Percentiles rank a stretch among this genome's conserved stretches.
Evolutionary conservation across 1,140 invertebrate genomes (phyloP).

Genomic region (Ladona fulva): DNA sequence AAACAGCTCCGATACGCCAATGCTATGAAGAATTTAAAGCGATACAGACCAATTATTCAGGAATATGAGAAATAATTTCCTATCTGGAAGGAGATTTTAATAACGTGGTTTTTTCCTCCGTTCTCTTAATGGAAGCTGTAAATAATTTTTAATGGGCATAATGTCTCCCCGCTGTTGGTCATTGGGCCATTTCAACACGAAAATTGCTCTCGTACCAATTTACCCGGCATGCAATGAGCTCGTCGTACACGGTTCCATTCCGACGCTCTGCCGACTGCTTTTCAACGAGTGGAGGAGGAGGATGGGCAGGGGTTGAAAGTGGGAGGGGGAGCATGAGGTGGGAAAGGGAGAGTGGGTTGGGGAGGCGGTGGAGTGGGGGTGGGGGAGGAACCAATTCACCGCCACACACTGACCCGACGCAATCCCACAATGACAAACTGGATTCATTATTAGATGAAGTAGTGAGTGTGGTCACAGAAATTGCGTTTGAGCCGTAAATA

Average conservation of each 20-base stretch:
- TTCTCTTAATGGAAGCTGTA: not conserved
- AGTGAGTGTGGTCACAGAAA: not conserved
- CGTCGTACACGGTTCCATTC: not conserved
- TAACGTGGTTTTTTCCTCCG: not conserved
- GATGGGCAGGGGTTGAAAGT: not conserved
- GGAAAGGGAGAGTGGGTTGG: not conserved
- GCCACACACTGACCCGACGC: not conserved
- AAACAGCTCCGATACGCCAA: no score
- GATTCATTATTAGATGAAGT: constrained; percentile 10
- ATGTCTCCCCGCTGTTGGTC: not conserved
- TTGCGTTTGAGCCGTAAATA: not conserved
- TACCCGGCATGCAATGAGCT: not conserved
- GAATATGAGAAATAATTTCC: not conserved
- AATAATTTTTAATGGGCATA: constrained; percentile 8
- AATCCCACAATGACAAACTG: constrained; percentile 5
- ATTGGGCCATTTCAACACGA: not conserved
- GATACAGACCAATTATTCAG: not conserved
- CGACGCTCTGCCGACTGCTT: not conserved
- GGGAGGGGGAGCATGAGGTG: not conserved
- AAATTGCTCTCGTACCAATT: constrained; percentile 9
- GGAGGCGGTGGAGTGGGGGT: not conserved
- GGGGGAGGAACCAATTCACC: not conserved
- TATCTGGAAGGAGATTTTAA: not conserved
- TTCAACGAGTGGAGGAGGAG: not conserved
- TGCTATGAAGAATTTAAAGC: no score